Percentiles rank a stretch among this genome's conserved stretches.
phyloP scores from a whole-genome alignment of 2,888 invertebrate genomes.

The Diarsia brunnea region DNA sequence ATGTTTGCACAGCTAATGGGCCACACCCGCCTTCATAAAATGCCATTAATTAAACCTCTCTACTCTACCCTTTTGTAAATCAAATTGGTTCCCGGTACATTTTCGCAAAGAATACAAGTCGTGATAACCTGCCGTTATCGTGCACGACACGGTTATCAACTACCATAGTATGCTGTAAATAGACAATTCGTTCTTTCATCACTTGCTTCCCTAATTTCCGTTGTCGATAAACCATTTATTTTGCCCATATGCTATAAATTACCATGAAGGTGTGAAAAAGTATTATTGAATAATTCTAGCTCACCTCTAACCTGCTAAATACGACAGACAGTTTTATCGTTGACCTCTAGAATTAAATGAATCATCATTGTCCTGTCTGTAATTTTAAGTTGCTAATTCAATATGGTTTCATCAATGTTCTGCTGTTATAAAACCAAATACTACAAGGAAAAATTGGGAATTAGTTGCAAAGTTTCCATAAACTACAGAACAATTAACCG shows the following conservation, averaged over 20 bases:
- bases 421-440: conserved; percentile 7
- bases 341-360: conserved; percentile 61
- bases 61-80: conserved; percentile 59
- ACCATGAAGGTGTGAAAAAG: background rate
- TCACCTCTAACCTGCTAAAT: conserved; percentile 38
- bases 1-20: conserved; percentile 87
- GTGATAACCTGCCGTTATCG: conserved; percentile 58
- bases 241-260: background rate
- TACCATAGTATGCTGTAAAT: conserved; percentile 33
- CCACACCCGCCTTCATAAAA: conserved; percentile 79
- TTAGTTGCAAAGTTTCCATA: conserved; percentile 9
- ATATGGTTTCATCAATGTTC: background rate
- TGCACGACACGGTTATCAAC: conserved; percentile 45
- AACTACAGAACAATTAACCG: background rate
- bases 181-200: conserved; percentile 38
- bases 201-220: conserved; percentile 52
- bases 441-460: background rate
- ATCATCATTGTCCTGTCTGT: conserved; percentile 47
- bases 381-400: conserved; percentile 17
- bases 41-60: conserved; percentile 79
- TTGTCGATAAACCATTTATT: conserved; percentile 29
- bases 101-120: conserved; percentile 53
- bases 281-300: conserved; percentile 18
- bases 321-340: conserved; percentile 49
- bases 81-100: conserved; percentile 50